These are phyloP conservation scores for Xestia ashworthii DNA, from an alignment of 2,888 invertebrate species.

Conservation along the genomic window DNA sequence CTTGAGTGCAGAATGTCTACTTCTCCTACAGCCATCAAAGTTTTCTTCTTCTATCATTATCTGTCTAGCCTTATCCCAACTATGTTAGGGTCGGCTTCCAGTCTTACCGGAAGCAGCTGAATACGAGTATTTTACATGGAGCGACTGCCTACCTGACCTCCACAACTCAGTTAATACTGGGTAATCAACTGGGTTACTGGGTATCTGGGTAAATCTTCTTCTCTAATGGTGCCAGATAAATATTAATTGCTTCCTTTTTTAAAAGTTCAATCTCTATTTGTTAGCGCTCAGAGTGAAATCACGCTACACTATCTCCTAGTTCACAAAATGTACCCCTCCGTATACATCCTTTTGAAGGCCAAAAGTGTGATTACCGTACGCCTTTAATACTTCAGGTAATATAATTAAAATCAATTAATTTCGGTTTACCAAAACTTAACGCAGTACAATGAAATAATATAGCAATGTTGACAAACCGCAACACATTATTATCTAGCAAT, in stretches of 20 bases:
- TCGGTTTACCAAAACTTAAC: constrained; percentile 9
- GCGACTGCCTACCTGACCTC: too few relatives aligned
- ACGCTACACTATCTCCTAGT: neutral
- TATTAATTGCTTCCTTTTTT: neutral
- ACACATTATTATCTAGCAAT: neutral
- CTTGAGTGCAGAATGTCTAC: too few relatives aligned
- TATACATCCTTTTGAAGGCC: neutral
- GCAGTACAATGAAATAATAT: neutral
- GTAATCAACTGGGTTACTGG: too few relatives aligned
- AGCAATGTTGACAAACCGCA: neutral
- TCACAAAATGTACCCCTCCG: neutral
- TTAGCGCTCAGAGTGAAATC: neutral
- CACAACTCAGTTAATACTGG: too few relatives aligned
- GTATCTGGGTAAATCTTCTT: too few relatives aligned
- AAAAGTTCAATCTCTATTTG: neutral
- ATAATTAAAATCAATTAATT: constrained; percentile 21
- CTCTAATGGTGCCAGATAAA: neutral
- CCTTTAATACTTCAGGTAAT: constrained; percentile 14
- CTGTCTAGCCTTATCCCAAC: too few relatives aligned
- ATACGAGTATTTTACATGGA: too few relatives aligned
- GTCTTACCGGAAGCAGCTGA: too few relatives aligned
- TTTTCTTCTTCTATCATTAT: too few relatives aligned
- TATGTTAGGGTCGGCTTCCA: too few relatives aligned
- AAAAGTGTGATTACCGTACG: too few relatives aligned
- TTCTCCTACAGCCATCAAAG: too few relatives aligned